Conservation (phyloP, 2,797 vertebrate genomes). For the Trachurus trachurus region DNA sequence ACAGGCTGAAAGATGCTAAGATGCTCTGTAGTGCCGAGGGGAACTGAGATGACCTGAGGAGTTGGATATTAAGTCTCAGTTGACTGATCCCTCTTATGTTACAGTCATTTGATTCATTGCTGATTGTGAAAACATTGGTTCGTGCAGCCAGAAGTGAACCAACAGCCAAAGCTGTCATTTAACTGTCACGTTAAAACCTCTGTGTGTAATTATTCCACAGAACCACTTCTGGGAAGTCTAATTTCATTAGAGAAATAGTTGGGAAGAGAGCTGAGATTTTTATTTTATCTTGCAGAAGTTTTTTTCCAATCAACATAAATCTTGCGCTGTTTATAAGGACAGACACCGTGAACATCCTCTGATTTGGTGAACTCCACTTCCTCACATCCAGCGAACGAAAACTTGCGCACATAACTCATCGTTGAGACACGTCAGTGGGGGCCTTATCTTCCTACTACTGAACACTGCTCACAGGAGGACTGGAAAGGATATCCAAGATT, state of each 20-base stretch:
- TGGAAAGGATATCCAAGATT: conserved; percentile 54
- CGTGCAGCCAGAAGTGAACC: conserved; percentile 21
- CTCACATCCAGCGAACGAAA: conserved; percentile 33
- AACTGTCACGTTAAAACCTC: conserved; percentile 20
- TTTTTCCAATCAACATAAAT: conserved; percentile 33
- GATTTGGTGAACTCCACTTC: conserved; percentile 34
- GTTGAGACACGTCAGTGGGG: conserved; percentile 4
- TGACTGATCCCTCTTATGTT: neutral
- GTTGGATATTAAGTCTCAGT: neutral
- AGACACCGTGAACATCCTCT: conserved; percentile 22
- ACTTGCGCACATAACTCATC: conserved; percentile 29
- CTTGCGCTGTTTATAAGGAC: conserved; percentile 20
- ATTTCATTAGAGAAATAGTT: conserved; percentile 25
- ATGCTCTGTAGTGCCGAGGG: neutral
- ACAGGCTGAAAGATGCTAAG: neutral
- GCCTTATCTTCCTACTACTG: conserved; percentile 47
- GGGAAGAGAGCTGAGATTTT: conserved; percentile 21
- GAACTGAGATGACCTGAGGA: neutral
- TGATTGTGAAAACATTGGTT: conserved; percentile 2
- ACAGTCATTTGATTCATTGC: neutral
- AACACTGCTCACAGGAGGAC: conserved; percentile 18
- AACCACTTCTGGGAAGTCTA: conserved; percentile 43
- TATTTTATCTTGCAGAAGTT: conserved; percentile 41
- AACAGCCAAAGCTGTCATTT: conserved; percentile 8
- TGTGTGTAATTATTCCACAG: conserved; percentile 36